Conservation (phyloP, 2,797 vertebrate genomes). For the Crossoptilon crossoptilon region DNA sequence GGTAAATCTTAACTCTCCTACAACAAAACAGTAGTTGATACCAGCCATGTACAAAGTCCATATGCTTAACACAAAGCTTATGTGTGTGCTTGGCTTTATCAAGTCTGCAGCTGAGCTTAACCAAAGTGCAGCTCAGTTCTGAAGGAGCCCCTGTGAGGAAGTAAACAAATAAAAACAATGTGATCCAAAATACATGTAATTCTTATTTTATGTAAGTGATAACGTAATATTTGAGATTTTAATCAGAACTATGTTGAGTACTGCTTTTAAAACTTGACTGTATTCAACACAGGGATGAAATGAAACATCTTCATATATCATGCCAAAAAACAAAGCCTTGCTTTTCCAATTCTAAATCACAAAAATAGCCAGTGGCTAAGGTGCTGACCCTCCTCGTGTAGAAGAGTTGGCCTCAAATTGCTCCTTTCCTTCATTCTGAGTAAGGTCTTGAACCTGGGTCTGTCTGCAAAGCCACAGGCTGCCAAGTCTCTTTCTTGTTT, state of each 20-base stretch:
- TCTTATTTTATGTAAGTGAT: neutral
- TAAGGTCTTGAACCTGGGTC: conserved; percentile 45
- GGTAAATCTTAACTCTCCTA: neutral
- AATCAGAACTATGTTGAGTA: neutral
- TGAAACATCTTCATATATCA: neutral
- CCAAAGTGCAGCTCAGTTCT: neutral
- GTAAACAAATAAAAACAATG: too few species aligned
- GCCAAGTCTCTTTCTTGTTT: neutral
- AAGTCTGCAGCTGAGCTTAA: neutral
- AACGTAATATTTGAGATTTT: neutral
- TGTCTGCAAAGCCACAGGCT: neutral
- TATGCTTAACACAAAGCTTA: neutral
- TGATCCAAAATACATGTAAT: neutral
- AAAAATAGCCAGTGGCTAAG: conserved; percentile 40
- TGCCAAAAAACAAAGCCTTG: neutral
- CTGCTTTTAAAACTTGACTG: neutral
- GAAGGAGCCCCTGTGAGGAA: neutral
- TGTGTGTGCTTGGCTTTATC: neutral
- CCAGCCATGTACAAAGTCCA: neutral
- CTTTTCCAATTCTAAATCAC: neutral
- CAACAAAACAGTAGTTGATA: neutral
- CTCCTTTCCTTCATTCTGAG: conserved; percentile 36
- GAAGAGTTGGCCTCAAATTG: conserved; percentile 1
- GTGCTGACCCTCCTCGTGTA: neutral
- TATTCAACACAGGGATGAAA: neutral